Conservation (phyloP, 1,140 invertebrate genomes). For the Homalodisca vitripennis region DNA sequence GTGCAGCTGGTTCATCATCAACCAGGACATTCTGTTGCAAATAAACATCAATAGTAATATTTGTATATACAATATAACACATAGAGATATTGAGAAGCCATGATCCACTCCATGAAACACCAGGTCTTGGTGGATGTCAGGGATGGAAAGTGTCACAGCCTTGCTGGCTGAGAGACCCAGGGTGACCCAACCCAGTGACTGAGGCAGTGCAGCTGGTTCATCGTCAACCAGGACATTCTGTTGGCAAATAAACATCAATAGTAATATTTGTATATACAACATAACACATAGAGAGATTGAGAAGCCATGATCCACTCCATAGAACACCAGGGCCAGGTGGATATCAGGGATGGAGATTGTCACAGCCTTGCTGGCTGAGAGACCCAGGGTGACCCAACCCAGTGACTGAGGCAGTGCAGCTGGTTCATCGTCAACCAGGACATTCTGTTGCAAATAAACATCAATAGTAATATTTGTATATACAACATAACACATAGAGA, state of each 20-base stretch:
- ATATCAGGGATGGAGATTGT: slow-evolving; percentile 10
- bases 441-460: not conserved
- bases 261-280: too few species aligned
- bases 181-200: slow-evolving; percentile 47
- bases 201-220: not conserved
- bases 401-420: not conserved
- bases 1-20: slow-evolving; percentile 2
- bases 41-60: too few species aligned
- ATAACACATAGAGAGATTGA: slow-evolving; percentile 57
- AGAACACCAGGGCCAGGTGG: slow-evolving; percentile 40
- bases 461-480: too few species aligned
- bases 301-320: slow-evolving; percentile 48
- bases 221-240: not conserved
- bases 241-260: too few species aligned
- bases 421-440: slow-evolving; percentile 10
- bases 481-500: too few species aligned
- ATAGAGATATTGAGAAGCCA: slow-evolving; percentile 58
- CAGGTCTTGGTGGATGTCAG: slow-evolving; percentile 36
- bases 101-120: slow-evolving; percentile 35
- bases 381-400: slow-evolving; percentile 49
- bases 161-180: slow-evolving; percentile 40
- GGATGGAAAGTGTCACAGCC: not conserved
- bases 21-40: not conserved
- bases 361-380: slow-evolving; percentile 29
- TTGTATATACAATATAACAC: too few species aligned